Percentiles rank a stretch among this genome's conserved stretches.
Evolutionary conservation across 2,797 vertebrate species (phyloP).

Genomic region (Phrynocephalus guinanensis): DNA sequence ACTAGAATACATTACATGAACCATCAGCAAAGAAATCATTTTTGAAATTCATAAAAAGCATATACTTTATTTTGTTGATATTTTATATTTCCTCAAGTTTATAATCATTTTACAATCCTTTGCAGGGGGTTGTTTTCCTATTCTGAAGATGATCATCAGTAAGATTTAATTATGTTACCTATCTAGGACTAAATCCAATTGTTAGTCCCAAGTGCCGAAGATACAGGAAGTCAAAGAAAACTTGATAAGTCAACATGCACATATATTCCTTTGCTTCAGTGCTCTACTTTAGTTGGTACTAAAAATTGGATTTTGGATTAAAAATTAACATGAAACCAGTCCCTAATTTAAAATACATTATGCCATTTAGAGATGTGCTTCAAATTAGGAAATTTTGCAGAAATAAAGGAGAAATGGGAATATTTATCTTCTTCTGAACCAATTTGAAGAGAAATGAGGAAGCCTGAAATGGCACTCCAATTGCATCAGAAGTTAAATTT

Average conservation of each 20-base stretch:
- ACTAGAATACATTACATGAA: slow-evolving; percentile 22
- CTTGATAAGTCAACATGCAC: too few species aligned
- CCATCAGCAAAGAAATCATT: slow-evolving; percentile 17
- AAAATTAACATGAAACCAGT: not conserved
- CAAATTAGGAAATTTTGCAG: too few species aligned
- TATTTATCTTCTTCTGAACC: too few species aligned
- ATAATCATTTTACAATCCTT: slow-evolving; percentile 12
- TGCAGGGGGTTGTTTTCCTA: not conserved
- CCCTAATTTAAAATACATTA: not conserved
- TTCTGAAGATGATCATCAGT: not conserved
- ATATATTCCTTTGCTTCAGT: too few species aligned
- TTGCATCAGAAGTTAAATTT: too few species aligned
- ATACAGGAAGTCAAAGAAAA: too few species aligned
- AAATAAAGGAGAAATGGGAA: too few species aligned
- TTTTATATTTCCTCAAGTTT: not conserved
- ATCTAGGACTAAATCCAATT: not conserved
- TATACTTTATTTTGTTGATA: slow-evolving; percentile 4
- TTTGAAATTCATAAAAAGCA: not conserved
- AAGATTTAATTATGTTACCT: not conserved
- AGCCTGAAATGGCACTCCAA: too few species aligned
- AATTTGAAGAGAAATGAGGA: too few species aligned
- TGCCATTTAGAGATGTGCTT: not conserved
- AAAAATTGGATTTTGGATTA: too few species aligned
- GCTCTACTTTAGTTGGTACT: too few species aligned
- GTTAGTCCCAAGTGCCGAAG: too few species aligned